Conservation (phyloP, 2,113 vertebrate species). For the Gobius niger region DNA sequence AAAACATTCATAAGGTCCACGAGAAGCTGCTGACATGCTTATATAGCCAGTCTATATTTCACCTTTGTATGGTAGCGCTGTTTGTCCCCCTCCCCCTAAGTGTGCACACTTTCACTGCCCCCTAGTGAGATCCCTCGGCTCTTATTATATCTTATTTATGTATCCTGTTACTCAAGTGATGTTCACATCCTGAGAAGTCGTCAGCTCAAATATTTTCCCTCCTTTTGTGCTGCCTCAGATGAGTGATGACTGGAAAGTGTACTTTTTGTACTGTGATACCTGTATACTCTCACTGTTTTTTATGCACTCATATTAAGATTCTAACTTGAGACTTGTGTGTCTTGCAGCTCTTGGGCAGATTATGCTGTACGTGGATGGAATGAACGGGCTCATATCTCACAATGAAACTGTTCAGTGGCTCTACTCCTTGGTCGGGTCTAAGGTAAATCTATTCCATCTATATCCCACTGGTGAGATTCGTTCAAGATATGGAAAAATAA, state of each 20-base stretch:
- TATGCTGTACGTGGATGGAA: slow-evolving; percentile 98
- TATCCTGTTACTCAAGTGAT: slow-evolving; percentile 74
- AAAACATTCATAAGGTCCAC: slow-evolving; percentile 8
- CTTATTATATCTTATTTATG: slow-evolving; percentile 72
- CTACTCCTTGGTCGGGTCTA: slow-evolving; percentile 91
- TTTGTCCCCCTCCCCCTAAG: slow-evolving; percentile 53
- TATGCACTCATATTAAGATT: background rate
- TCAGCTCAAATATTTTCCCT: slow-evolving; percentile 54
- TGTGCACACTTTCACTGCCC: slow-evolving; percentile 53
- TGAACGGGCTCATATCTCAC: slow-evolving; percentile 96
- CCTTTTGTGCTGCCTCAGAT: slow-evolving; percentile 27
- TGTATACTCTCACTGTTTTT: background rate
- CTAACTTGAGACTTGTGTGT: slow-evolving; percentile 1
- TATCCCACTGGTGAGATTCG: background rate
- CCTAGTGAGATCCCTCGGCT: slow-evolving; percentile 60
- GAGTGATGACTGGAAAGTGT: slow-evolving; percentile 16
- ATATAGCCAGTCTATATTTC: slow-evolving; percentile 6
- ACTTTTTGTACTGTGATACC: slow-evolving; percentile 12
- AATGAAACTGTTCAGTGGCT: slow-evolving; percentile 97
- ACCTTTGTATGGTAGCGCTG: slow-evolving; percentile 41
- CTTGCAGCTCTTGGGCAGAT: slow-evolving; percentile 92
- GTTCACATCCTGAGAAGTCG: slow-evolving; percentile 55
- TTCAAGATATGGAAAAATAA: background rate
- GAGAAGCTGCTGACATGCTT: slow-evolving; percentile 9
- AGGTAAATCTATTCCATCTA: slow-evolving; percentile 79